These are phyloP conservation scores for Gonatopus flavifemur DNA, from an alignment of 1,140 invertebrate genomes.

Conservation along the genomic window DNA sequence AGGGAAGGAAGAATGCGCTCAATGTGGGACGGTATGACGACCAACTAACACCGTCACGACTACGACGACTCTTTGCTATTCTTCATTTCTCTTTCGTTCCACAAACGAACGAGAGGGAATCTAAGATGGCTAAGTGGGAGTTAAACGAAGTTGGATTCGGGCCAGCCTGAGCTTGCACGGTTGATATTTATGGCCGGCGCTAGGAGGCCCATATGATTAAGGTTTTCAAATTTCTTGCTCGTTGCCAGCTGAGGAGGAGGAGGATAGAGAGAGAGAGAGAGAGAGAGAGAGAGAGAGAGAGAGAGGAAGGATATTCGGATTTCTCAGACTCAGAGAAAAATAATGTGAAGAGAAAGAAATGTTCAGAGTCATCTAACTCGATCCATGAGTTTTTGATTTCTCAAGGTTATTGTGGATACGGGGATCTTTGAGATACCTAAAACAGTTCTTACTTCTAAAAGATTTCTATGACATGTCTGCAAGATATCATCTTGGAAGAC, in stretches of 20 bases:
- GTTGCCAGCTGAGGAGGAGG: conserved; percentile 1
- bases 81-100: too few relatives aligned
- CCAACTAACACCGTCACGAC: conserved; percentile 25
- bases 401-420: too few relatives aligned
- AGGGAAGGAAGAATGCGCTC: conserved; percentile 24
- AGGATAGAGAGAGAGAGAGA: background rate
- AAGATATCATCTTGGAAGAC: too few relatives aligned
- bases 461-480: too few relatives aligned
- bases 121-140: conserved; percentile 31
- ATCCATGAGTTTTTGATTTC: too few relatives aligned
- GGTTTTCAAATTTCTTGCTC: conserved; percentile 32
- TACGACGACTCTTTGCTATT: too few relatives aligned
- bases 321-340: background rate
- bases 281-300: background rate
- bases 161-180: conserved; percentile 40
- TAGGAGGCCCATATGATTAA: conserved; percentile 42
- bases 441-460: too few relatives aligned
- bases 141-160: conserved; percentile 37
- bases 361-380: too few relatives aligned
- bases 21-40: conserved; percentile 31
- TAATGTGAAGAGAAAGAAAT: too few relatives aligned
- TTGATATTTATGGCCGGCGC: conserved; percentile 42
- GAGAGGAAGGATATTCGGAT: background rate
- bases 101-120: too few relatives aligned
- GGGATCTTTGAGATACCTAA: too few relatives aligned